phyloP scores from a whole-genome alignment of 2,888 invertebrate species.

The Drosophila diplacantha region DNA sequence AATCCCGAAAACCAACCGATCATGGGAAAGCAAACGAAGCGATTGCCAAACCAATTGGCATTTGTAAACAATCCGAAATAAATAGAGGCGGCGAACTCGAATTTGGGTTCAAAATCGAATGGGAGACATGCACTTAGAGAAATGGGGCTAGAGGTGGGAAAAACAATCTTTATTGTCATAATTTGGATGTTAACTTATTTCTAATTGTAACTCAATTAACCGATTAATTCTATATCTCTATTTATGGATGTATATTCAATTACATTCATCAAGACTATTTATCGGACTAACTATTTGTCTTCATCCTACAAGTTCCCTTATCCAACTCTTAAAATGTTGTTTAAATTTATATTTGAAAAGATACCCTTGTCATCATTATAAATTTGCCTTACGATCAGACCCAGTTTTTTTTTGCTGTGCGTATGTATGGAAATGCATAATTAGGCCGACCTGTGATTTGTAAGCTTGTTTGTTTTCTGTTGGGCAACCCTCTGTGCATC shows the following conservation, averaged over 20 bases:
- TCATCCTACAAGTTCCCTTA: neutral
- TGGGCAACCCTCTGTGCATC: conserved; percentile 21
- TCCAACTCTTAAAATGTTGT: too few relatives aligned
- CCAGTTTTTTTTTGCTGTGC: conserved; percentile 1
- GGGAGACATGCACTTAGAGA: conserved; percentile 3
- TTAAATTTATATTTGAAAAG: neutral
- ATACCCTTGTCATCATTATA: neutral
- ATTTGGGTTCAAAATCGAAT: conserved; percentile 10
- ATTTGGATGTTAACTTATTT: neutral
- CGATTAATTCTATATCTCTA: neutral
- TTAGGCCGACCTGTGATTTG: conserved; percentile 38
- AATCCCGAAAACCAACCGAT: conserved; percentile 28
- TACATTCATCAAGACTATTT: too few relatives aligned
- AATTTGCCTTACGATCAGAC: too few relatives aligned
- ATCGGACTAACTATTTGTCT: too few relatives aligned
- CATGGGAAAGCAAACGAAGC: conserved; percentile 35
- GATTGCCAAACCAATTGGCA: conserved; percentile 62
- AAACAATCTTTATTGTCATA: neutral
- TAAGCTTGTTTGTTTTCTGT: conserved; percentile 30
- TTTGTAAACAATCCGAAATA: conserved; percentile 35
- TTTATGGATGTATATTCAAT: neutral
- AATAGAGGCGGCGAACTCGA: conserved; percentile 20
- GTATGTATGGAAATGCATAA: conserved; percentile 29
- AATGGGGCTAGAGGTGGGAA: neutral
- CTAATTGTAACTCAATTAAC: neutral